Evolutionary conservation across 1,140 invertebrate genomes (phyloP).

Genomic region (Drosophila sp.): DNA sequence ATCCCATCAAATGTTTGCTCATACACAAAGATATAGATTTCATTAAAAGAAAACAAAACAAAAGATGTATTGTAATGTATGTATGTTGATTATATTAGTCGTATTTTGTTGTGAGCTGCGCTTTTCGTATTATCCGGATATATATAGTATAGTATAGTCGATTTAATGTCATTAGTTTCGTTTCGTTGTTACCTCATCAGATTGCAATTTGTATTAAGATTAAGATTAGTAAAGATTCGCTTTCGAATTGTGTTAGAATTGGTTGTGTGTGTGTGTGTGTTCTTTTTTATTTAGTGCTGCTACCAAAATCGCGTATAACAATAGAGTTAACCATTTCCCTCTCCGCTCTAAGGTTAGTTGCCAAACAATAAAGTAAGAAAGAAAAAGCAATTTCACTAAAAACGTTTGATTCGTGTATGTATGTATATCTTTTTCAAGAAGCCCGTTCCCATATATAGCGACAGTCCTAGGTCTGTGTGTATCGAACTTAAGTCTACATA

Average conservation of each 20-base stretch:
- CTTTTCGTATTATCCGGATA: conserved; percentile 76
- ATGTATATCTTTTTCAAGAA: background rate
- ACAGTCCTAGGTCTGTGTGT: conserved; percentile 49
- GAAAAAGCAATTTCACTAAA: conserved; percentile 73
- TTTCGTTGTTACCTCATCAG: conserved; percentile 74
- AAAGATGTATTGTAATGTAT: conserved; percentile 32
- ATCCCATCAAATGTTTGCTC: conserved; percentile 21
- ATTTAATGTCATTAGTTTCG: conserved; percentile 55
- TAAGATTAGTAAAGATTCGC: conserved; percentile 74
- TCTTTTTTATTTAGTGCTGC: conserved; percentile 63
- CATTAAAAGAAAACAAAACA: conserved; percentile 44
- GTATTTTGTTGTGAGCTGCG: conserved; percentile 64
- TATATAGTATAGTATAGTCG: conserved; percentile 56
- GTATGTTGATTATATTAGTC: conserved; percentile 50
- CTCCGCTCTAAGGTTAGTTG: conserved; percentile 68
- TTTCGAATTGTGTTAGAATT: conserved; percentile 68
- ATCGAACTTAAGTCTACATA: conserved; percentile 58
- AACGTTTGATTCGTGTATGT: conserved; percentile 34
- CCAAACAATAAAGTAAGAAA: conserved; percentile 14
- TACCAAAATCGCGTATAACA: conserved; percentile 75
- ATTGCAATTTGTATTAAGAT: conserved; percentile 47
- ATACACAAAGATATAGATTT: conserved; percentile 6
- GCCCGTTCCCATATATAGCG: conserved; percentile 64
- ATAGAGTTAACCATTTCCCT: conserved; percentile 36
- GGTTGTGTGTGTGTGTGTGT: conserved; percentile 3